phyloP scores from a whole-genome alignment of 2,113 vertebrate genomes.

The Scomber scombrus region DNA sequence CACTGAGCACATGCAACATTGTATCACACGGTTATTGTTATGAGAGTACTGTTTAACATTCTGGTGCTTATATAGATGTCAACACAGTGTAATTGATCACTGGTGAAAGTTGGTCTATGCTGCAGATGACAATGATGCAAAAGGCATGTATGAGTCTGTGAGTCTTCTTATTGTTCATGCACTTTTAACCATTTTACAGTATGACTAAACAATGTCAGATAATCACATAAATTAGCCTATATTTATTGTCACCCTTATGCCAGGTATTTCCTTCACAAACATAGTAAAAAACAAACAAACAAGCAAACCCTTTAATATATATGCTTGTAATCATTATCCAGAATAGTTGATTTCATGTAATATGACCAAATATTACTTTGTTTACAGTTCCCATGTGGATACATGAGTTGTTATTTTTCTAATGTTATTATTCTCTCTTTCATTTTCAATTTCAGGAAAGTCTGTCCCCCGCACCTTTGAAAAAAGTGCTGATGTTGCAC shows the following conservation, averaged over 20 bases:
- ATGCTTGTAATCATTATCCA: not conserved
- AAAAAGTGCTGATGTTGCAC: conserved; percentile 32
- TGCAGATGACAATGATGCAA: conserved; percentile 20
- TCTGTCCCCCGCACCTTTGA: conserved; percentile 45
- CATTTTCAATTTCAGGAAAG: conserved; percentile 17
- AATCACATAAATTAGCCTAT: not conserved
- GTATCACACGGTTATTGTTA: conserved; percentile 22
- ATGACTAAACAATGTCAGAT: not conserved
- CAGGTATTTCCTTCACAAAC: not conserved
- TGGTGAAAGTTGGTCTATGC: conserved; percentile 23
- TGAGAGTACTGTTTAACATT: conserved; percentile 28
- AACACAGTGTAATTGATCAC: conserved; percentile 41
- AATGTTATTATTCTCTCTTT: conserved; percentile 8
- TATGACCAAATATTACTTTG: conserved; percentile 4
- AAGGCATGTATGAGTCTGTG: not conserved
- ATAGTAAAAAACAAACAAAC: not conserved
- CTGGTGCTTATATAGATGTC: conserved; percentile 34
- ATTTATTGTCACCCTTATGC: conserved; percentile 3
- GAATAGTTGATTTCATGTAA: conserved; percentile 3
- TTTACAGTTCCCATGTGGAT: not conserved
- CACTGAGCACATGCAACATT: conserved; percentile 8
- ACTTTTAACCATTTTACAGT: not conserved
- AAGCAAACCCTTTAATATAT: not conserved
- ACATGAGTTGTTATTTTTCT: not conserved
- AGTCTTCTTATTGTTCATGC: not conserved